Conservation (phyloP, 2,888 invertebrate genomes). For the Hemicrepidius hirtus region DNA sequence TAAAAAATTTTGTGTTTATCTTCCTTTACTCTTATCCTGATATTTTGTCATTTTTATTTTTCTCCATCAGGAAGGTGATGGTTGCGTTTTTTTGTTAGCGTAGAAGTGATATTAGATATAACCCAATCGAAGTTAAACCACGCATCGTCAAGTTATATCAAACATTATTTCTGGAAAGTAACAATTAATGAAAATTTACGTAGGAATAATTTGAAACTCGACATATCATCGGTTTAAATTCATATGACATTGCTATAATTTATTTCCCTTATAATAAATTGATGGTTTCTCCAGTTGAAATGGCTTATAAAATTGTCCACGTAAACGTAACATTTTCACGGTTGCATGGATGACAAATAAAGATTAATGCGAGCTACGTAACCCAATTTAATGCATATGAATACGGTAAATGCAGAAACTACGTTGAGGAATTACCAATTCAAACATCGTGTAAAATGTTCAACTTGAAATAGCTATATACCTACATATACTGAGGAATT, state of each 20-base stretch:
- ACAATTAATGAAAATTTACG: no score
- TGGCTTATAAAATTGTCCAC: constrained; percentile 41
- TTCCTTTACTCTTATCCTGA: no score
- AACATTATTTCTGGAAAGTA: no score
- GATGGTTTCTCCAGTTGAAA: constrained; percentile 25
- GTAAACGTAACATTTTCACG: constrained; percentile 40
- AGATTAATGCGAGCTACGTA: constrained; percentile 46
- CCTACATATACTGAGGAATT: constrained; percentile 24
- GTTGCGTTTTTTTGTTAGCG: no score
- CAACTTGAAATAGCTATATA: constrained; percentile 34
- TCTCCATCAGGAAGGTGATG: no score
- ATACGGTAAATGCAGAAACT: constrained; percentile 42
- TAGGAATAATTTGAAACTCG: no score
- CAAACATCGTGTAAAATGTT: constrained; percentile 28
- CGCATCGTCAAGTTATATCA: no score
- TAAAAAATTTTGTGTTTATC: no score
- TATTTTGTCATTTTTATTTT: no score
- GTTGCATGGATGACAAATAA: constrained; percentile 42
- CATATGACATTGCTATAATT: neutral
- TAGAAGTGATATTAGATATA: no score
- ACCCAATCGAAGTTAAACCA: no score
- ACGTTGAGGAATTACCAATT: constrained; percentile 44
- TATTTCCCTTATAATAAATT: constrained; percentile 33
- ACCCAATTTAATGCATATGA: constrained; percentile 45
- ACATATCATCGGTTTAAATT: no score